These are phyloP conservation scores for Cliona cf. orientalis DNA, from an alignment of 37 sponge, comb jelly and placozoan genomes.

Conservation along the genomic window DNA sequence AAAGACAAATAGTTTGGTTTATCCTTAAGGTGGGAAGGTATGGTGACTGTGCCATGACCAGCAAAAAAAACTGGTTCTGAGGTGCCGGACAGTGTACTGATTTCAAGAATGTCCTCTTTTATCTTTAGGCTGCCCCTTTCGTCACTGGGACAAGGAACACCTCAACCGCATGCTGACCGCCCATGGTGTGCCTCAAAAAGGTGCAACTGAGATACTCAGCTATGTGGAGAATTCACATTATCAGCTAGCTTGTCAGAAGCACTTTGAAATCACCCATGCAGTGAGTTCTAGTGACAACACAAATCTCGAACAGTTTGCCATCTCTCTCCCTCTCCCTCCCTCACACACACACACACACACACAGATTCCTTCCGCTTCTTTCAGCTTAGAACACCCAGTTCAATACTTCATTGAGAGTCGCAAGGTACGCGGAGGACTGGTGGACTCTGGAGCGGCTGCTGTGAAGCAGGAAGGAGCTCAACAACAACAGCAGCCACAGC, in stretches of 20 bases:
- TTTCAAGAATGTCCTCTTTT: background rate
- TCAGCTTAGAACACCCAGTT: constrained; percentile 87
- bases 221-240: constrained; percentile 79
- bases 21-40: background rate
- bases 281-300: constrained; percentile 22
- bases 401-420: constrained; percentile 90
- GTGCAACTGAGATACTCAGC: constrained; percentile 41
- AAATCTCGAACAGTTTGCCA: background rate
- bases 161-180: constrained; percentile 52
- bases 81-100: background rate
- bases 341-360: background rate
- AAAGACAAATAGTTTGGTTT: background rate
- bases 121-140: constrained; percentile 88
- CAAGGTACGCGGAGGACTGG: constrained; percentile 32
- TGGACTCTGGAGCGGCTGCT: background rate
- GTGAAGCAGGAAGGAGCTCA: background rate
- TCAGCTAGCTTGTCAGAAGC: constrained; percentile 92
- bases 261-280: constrained; percentile 78
- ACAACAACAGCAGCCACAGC: background rate
- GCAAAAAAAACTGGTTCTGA: background rate
- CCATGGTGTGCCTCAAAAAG: constrained; percentile 60
- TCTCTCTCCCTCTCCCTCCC: background rate
- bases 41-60: background rate
- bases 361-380: constrained; percentile 29
- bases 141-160: constrained; percentile 79